phyloP scores from a whole-genome alignment of 2,113 vertebrate species.

The Mesoclemmys tuberculata region DNA sequence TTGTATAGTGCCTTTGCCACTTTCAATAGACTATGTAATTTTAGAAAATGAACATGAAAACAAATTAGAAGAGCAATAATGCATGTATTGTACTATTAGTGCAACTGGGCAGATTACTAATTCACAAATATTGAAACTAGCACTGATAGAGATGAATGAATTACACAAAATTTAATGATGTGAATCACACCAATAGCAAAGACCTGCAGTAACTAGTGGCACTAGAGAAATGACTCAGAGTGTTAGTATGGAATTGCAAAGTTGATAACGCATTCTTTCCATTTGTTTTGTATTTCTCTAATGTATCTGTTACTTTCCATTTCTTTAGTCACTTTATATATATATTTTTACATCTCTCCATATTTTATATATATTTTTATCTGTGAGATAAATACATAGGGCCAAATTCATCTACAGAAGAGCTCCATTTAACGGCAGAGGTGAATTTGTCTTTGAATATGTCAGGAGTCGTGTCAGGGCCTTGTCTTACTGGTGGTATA shows the following conservation, averaged over 20 bases:
- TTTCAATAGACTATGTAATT: constrained; percentile 51
- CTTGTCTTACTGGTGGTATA: background rate
- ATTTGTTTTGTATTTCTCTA: background rate
- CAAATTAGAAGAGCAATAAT: constrained; percentile 70
- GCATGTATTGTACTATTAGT: constrained; percentile 70
- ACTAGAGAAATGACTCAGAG: background rate
- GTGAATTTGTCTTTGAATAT: background rate
- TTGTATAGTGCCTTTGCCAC: constrained; percentile 27
- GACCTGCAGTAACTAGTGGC: background rate
- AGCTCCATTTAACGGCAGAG: background rate
- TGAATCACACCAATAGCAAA: constrained; percentile 36
- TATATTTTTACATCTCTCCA: too few relatives aligned
- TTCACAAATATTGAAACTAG: constrained; percentile 81
- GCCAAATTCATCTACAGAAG: background rate
- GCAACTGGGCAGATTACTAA: constrained; percentile 67
- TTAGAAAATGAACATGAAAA: constrained; percentile 65
- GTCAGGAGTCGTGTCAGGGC: background rate
- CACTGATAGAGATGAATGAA: constrained; percentile 77
- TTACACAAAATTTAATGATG: constrained; percentile 80
- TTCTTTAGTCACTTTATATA: background rate
- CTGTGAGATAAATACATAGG: background rate
- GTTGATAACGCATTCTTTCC: background rate
- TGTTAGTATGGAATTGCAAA: background rate
- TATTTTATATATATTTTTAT: background rate
- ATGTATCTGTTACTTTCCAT: background rate